phyloP scores from a whole-genome alignment of 2,113 vertebrate species.

The Neofelis nebulosa region DNA sequence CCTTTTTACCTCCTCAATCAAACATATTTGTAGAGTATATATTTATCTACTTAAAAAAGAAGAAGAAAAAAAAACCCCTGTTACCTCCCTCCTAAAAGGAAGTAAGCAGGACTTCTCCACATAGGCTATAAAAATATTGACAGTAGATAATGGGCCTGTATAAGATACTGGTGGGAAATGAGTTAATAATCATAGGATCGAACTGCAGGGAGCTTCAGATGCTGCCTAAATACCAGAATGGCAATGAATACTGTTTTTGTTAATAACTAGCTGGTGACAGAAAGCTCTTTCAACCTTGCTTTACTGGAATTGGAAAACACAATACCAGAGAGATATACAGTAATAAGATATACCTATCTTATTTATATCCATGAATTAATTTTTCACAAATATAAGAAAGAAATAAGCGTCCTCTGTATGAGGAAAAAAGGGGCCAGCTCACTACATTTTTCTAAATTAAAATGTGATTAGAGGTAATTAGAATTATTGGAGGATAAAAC shows the following conservation, averaged over 20 bases:
- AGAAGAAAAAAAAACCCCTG: neutral
- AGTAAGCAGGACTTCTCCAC: constrained; percentile 74
- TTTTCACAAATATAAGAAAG: constrained; percentile 39
- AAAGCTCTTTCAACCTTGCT: constrained; percentile 59
- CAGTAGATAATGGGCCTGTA: constrained; percentile 83
- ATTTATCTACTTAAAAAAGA: constrained; percentile 80
- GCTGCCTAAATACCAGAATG: neutral
- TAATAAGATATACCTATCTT: constrained; percentile 31
- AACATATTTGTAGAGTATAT: constrained; percentile 80
- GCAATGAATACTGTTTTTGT: constrained; percentile 71
- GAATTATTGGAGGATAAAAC: neutral
- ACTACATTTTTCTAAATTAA: neutral
- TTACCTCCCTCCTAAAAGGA: constrained; percentile 78
- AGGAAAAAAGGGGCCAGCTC: neutral
- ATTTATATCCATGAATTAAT: constrained; percentile 40
- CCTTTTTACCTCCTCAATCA: constrained; percentile 64
- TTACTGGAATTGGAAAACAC: constrained; percentile 58
- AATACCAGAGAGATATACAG: neutral
- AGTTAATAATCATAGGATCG: constrained; percentile 63
- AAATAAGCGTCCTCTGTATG: neutral
- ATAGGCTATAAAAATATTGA: constrained; percentile 84
- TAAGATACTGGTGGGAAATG: constrained; percentile 73
- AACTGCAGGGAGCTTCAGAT: constrained; percentile 56
- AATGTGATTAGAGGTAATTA: neutral
- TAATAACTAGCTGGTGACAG: constrained; percentile 77